A percentile compares a stretch with the other conserved stretches of the same genome.
Conservation (phyloP, 2,888 invertebrate species). For the Pelosia muscerda region DNA sequence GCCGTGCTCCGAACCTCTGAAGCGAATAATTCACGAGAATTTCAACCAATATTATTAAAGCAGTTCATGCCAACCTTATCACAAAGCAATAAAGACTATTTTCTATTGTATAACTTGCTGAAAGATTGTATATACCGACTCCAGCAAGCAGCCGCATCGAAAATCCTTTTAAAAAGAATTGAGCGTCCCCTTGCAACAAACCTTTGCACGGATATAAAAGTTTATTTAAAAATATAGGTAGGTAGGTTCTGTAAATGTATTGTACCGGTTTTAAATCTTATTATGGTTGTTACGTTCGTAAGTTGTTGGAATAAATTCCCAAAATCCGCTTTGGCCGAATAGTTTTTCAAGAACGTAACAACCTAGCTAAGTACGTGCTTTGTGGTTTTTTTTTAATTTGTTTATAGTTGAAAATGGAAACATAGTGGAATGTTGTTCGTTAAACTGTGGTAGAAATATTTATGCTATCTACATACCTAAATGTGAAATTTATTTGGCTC, state of each 20-base stretch:
- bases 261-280: conserved; percentile 16
- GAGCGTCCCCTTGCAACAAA: conserved; percentile 52
- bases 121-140: conserved; percentile 45
- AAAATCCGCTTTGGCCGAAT: not conserved
- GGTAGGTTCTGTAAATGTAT: conserved; percentile 30
- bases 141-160: conserved; percentile 59
- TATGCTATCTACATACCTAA: no score
- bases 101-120: conserved; percentile 36
- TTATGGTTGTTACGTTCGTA: conserved; percentile 14
- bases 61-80: conserved; percentile 43
- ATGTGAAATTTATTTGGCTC: no score
- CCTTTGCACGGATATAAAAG: conserved; percentile 53
- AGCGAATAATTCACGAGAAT: conserved; percentile 71
- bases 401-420: not conserved
- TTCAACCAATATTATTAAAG: conserved; percentile 49
- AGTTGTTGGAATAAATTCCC: not conserved
- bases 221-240: conserved; percentile 53
- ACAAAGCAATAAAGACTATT: conserved; percentile 34
- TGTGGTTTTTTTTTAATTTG: not conserved
- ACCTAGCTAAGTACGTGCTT: not conserved
- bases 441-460: no score
- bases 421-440: no score
- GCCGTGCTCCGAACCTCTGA: conserved; percentile 61
- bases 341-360: not conserved
- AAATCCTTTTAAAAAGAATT: conserved; percentile 66